Evolutionary conservation across 2,888 invertebrate genomes (phyloP), one percentile per base, ranked within the genome.

Genomic region (Tenodera sinensis): DNA sequence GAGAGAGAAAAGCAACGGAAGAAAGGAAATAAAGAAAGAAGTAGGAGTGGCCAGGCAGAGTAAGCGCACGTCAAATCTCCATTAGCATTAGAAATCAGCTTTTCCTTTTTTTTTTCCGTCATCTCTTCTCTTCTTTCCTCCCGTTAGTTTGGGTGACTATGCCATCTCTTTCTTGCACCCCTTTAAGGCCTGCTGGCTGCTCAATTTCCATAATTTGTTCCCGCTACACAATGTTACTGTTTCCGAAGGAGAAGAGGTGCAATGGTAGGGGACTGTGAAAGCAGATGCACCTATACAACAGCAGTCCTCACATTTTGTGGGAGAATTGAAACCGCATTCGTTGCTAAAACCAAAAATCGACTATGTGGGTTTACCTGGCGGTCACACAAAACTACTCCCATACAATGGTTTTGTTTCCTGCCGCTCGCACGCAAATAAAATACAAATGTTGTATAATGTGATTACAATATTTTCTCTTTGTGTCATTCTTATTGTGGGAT

Each of bases 81-180:
- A 89, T 89, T 89, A 89, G 89, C 89, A 89, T 87, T 54, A 54
- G 89, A 89, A 89, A 89, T 89, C 87, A 89, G 84, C 9, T 87
- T 89, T n/a, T n/a, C n/a, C n/a, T n/a, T 84, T 84, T 85, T n/a
- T 82, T 84, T 27, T 42, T 87, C 47, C 47, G 4, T 86, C 25
- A 20, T 86, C 86, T 81, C 86, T 14, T 86, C 82, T 34, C 87
- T 87, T 83, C 87, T 87, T 83, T 83, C 87, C 28, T 71, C 54
- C 42, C 42, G 42, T 42, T 42, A 42, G 42, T 42, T 42, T 42
- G 42, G 42, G 25, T 71, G 54, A 15, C 54, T 20, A 4, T 54
- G 54, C 54, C 15, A 12, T 71, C 54, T 71, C 54, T 71, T 71
- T 71, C 54, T 85, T 27, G 12, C n/a, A 83, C 28, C 87, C 87